phyloP scores from a whole-genome alignment of 2,797 vertebrate genomes.

The Eptatretus atami region DNA sequence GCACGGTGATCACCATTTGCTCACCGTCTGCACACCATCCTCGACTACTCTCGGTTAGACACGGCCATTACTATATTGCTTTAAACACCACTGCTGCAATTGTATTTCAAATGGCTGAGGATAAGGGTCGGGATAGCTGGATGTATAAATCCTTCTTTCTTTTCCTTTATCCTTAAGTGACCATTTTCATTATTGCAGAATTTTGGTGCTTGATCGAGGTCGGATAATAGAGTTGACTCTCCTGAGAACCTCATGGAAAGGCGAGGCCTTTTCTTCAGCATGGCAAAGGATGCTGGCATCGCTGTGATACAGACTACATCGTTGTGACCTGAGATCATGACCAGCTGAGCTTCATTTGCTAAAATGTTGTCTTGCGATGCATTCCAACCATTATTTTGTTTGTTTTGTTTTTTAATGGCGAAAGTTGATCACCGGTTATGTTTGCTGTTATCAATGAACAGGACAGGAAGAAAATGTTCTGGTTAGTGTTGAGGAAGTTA shows the following conservation, averaged over 20 bases:
- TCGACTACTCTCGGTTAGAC: constrained; percentile 16
- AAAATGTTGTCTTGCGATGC: no score
- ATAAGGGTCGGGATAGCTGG: background rate
- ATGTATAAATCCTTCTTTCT: no score
- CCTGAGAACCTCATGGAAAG: constrained; percentile 12
- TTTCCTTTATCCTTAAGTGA: background rate
- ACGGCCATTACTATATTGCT: constrained; percentile 6
- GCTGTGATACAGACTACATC: background rate
- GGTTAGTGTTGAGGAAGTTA: no score
- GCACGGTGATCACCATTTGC: constrained; percentile 17
- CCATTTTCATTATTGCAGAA: constrained; percentile 12
- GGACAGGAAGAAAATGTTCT: no score
- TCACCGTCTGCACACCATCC: constrained; percentile 14
- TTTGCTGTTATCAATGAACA: no score
- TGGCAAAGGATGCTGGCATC: constrained; percentile 13
- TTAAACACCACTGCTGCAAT: background rate
- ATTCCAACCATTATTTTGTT: no score
- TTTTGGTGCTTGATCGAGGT: constrained; percentile 17
- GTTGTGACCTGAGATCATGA: no score
- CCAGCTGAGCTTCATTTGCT: no score
- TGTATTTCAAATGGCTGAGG: background rate
- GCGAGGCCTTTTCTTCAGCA: constrained; percentile 15
- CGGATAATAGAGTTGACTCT: constrained; percentile 15
- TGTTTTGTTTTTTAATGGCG: no score
- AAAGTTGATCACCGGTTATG: no score